phyloP scores from a whole-genome alignment of 1,140 invertebrate species.

The Lordiphosa mommai region DNA sequence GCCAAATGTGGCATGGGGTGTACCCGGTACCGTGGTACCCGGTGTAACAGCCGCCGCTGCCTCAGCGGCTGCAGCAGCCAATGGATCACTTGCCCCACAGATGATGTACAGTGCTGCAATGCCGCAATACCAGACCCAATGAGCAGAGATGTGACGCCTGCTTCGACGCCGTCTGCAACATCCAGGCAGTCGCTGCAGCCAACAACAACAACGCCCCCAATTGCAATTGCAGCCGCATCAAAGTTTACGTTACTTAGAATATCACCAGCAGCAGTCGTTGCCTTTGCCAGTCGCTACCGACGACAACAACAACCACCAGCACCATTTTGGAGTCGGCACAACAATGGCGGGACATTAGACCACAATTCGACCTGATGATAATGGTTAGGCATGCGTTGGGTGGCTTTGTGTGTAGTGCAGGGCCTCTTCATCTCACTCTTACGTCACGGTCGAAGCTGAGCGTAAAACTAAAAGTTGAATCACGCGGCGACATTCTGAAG shows the following conservation, averaged over 20 bases:
- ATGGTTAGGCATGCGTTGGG: constrained; percentile 12
- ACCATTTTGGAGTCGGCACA: background rate
- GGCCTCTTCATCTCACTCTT: constrained; percentile 4
- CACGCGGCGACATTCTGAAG: constrained; percentile 52
- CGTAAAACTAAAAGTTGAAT: constrained; percentile 62
- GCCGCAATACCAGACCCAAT: constrained; percentile 89
- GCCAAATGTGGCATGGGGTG: constrained; percentile 82
- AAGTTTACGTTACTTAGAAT: constrained; percentile 37
- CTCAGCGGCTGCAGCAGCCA: constrained; percentile 81
- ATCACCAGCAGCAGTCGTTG: constrained; percentile 19
- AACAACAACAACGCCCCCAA: constrained; percentile 17
- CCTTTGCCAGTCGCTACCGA: constrained; percentile 6
- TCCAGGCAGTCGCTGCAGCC: constrained; percentile 52
- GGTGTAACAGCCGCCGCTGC: constrained; percentile 81
- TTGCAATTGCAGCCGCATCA: constrained; percentile 27
- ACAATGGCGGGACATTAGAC: constrained; percentile 11
- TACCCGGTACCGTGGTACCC: constrained; percentile 81
- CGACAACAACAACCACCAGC: constrained; percentile 12
- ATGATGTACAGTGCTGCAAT: constrained; percentile 88
- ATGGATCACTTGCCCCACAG: constrained; percentile 82
- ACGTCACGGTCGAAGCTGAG: constrained; percentile 32
- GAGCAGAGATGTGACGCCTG: constrained; percentile 79
- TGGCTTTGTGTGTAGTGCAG: constrained; percentile 1
- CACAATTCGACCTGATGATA: background rate
- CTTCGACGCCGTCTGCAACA: constrained; percentile 70